phyloP scores from a whole-genome alignment of 1,140 invertebrate genomes.

The Cotesia typhae region DNA sequence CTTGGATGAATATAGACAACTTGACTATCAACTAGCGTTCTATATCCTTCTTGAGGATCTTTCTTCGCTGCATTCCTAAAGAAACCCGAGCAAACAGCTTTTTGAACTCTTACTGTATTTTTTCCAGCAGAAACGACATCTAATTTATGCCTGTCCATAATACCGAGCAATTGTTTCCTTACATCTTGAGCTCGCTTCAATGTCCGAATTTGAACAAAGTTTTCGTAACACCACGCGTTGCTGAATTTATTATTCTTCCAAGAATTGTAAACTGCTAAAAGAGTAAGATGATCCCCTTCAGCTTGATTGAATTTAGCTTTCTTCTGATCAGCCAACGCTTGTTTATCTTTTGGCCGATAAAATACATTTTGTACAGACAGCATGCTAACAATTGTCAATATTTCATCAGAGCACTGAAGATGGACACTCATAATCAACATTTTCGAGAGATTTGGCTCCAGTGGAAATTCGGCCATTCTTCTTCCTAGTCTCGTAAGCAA shows the following conservation, averaged over 20 bases:
- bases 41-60: slow-evolving; percentile 98
- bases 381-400: slow-evolving; percentile 99
- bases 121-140: slow-evolving; percentile 97
- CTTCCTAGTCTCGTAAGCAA: slow-evolving; percentile 91
- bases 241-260: slow-evolving; percentile 99
- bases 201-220: slow-evolving; percentile 98
- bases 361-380: slow-evolving; percentile 99
- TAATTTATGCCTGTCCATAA: slow-evolving; percentile 98
- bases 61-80: slow-evolving; percentile 99
- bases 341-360: slow-evolving; percentile 96
- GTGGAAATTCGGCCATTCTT: slow-evolving; percentile 98
- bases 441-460: slow-evolving; percentile 98
- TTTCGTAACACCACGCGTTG: slow-evolving; percentile 99
- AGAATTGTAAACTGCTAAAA: slow-evolving; percentile 98
- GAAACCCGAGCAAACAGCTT: slow-evolving; percentile 98
- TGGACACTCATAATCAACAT: slow-evolving; percentile 99
- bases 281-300: slow-evolving; percentile 97
- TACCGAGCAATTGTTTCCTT: slow-evolving; percentile 95
- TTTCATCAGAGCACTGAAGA: slow-evolving; percentile 97
- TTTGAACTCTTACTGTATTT: slow-evolving; percentile 95
- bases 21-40: slow-evolving; percentile 97
- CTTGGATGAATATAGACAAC: slow-evolving; percentile 99
- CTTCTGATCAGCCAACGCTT: slow-evolving; percentile 97
- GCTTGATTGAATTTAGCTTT: slow-evolving; percentile 99
- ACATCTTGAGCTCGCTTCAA: slow-evolving; percentile 98